Base-by-base conservation (phyloP, 2,113 vertebrate species). In the Dromaius novaehollandiae region DNA sequence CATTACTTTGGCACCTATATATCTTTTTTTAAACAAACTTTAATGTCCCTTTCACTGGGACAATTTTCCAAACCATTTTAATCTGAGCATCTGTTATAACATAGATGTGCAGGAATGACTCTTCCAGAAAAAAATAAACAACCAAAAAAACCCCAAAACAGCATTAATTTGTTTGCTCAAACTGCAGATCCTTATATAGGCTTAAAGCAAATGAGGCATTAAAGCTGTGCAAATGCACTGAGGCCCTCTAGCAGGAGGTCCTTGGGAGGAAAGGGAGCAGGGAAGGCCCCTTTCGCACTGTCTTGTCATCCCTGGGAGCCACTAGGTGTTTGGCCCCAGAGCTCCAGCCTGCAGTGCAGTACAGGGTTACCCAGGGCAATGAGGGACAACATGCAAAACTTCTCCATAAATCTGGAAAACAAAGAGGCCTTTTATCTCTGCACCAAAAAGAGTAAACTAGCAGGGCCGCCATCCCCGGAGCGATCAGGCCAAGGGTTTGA, bases 121-220 rank as follows among this genome's bases (percentile, higher is more conserved):
- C 76, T 22, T 78, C 88, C 42, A 56, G 56, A 86, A 96, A 88
- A 80, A 82, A 17, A 8, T 56, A 40, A 50, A 91, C 9, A 3
- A 51, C 75, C 69, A 32, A 50, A 14, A 55, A 71, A 95, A 53
- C 79, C 46, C 78, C 46, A 17, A 88, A 94, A 78, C 8, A 55
- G 51, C 34, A 1, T 40, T 96, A 93, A 96, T 96, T 96, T 95
- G 90, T 95, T 97, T 96, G 94, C 93, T 94, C 75, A 75, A 97
- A 93, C 48, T 80, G 63, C 89, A 96, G 96, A 96, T 64, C 61
- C 46, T 84, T 34, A 11, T 71, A 82, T 3, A 1, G 75, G 63
- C 87, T 92, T 64, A 81, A 93, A 94, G 88, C 55, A 91, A 97
- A 94, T 38, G 61, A 97, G 92, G 81, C 92, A 85, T 83, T 91